A percentile compares a stretch with the other conserved stretches of the same genome.
These are phyloP conservation scores for Alfaro cultratus DNA, from an alignment of 2,797 vertebrate genomes.

Conservation along the genomic window DNA sequence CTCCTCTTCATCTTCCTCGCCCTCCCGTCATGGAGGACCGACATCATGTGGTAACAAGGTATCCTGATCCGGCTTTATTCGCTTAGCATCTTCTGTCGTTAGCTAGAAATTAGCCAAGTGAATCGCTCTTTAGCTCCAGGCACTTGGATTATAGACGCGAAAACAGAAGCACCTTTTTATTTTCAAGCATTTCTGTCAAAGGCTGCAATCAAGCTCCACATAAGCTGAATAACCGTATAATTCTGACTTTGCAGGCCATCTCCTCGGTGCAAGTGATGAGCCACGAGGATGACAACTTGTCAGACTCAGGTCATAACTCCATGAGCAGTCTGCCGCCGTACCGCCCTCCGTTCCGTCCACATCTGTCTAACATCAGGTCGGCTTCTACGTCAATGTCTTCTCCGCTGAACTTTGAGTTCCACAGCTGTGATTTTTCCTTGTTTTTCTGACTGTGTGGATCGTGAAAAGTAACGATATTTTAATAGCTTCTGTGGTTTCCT, in stretches of 20 bases:
- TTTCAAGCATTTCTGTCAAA: slow-evolving; percentile 3
- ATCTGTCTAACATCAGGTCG: slow-evolving; percentile 86
- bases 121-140: background rate
- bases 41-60: slow-evolving; percentile 70
- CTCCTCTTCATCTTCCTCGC: slow-evolving; percentile 88
- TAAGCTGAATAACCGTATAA: slow-evolving; percentile 25
- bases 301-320: slow-evolving; percentile 91
- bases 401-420: slow-evolving; percentile 27
- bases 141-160: slow-evolving; percentile 1
- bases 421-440: slow-evolving; percentile 28
- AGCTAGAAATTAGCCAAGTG: background rate
- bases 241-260: slow-evolving; percentile 66
- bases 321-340: slow-evolving; percentile 92
- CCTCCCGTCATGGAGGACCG: slow-evolving; percentile 79
- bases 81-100: background rate
- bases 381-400: slow-evolving; percentile 12
- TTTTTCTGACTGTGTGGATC: slow-evolving; percentile 18
- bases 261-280: slow-evolving; percentile 82
- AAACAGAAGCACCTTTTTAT: background rate
- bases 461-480: slow-evolving; percentile 31
- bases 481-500: slow-evolving; percentile 5
- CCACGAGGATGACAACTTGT: slow-evolving; percentile 87
- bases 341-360: slow-evolving; percentile 86
- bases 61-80: background rate
- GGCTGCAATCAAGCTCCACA: slow-evolving; percentile 13